Evolutionary conservation across 2,113 vertebrate species (phyloP), one percentile per base, ranked within the genome.

Genomic region (Hippocampus barbouri): DNA sequence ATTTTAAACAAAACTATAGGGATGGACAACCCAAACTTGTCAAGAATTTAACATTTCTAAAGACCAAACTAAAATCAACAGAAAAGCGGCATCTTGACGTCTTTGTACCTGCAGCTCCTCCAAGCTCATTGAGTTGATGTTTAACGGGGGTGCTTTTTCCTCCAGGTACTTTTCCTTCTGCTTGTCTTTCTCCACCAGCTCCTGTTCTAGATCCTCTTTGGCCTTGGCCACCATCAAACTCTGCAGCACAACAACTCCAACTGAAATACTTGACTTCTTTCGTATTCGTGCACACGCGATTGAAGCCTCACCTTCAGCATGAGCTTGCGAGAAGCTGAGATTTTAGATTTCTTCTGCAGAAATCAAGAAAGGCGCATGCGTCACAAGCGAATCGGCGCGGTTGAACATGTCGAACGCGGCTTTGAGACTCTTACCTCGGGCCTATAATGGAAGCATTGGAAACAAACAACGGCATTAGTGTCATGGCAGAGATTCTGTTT

Each of bases 211-310:
- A 65, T 94, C 94, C 73, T 99, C 97, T 76, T 95, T 96, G 0
- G 96, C 97, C 79, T 92, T 96, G 71, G 96, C 95, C 65, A 96
- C 91, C 96, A 99, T 95, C 91, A 98, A 74, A 87, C 97, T 98
- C 97, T 98, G 61, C 64, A 64, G 69, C 49, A 53, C 0, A 30
- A 71, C 30, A 60, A 14, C 23, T 11, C 9, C 11, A 0, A n/a
- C 10, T 38, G 23, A 30, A 41, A 10, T 1, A 2, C 21, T 5
- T 11, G 21, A 57, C 63, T 45, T 2, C 2, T 16, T 25, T 4
- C 27, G 7, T 43, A 14, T 25, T 14, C 16, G 3, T 30, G 16
- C 67, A 38, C 21, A 15, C 21, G 0, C 0, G 21, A 25, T 51
- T 1, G 51, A 63, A 10, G 18, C 76, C 27, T 77, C 73, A 96